Conservation (phyloP, 37 sponge, comb jelly and placozoan genomes). For the Ianthella basta region DNA sequence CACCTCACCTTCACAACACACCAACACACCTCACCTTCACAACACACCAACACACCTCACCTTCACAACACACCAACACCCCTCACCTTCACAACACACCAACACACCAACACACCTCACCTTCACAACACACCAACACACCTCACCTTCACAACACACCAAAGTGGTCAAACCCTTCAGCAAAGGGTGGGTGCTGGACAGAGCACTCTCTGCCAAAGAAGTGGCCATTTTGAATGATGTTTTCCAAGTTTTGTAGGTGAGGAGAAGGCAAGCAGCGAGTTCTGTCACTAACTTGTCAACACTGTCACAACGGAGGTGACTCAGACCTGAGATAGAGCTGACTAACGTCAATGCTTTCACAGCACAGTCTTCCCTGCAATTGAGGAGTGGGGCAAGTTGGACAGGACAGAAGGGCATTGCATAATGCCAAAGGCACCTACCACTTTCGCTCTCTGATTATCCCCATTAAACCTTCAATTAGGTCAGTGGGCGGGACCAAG, state of each 20-base stretch:
- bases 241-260: constrained; percentile 14
- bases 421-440: neutral
- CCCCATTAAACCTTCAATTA: constrained; percentile 4
- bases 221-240: constrained; percentile 4
- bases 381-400: neutral
- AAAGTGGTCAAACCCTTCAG: constrained; percentile 20
- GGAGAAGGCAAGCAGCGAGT: constrained; percentile 38
- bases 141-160: constrained; percentile 22
- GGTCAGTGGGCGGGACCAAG: constrained; percentile 15
- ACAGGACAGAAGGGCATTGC: neutral
- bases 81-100: neutral
- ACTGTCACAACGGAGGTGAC: neutral
- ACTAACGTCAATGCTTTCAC: neutral
- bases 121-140: neutral
- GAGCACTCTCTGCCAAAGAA: constrained; percentile 20
- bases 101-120: neutral
- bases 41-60: no score
- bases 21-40: no score
- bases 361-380: constrained; percentile 25
- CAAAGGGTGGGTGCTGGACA: constrained; percentile 38
- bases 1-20: no score
- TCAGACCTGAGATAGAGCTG: neutral
- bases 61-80: no score
- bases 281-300: constrained; percentile 30
- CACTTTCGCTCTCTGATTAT: neutral